Conservation (phyloP, 2,888 invertebrate species). For the Diarsia mendica region DNA sequence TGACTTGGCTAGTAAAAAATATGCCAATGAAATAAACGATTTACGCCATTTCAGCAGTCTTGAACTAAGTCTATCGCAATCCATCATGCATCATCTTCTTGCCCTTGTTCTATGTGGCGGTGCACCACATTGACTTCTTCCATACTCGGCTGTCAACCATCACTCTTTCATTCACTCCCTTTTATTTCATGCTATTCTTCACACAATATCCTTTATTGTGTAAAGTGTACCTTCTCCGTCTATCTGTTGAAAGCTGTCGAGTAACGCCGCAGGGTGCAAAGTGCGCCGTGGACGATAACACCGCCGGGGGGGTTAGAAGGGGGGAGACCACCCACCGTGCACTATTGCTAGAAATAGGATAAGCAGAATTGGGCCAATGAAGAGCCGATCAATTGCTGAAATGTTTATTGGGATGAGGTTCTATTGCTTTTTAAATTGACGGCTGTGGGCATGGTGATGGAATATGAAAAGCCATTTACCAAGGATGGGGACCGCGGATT, state of each 20-base stretch:
- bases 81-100: not conserved
- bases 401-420: constrained; percentile 46
- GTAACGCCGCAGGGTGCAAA: constrained; percentile 58
- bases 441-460: not conserved
- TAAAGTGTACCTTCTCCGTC: constrained; percentile 29
- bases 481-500: not conserved
- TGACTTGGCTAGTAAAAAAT: not conserved
- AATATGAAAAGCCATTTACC: constrained; percentile 12
- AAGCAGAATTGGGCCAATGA: constrained; percentile 61
- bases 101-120: not conserved
- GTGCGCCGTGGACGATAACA: constrained; percentile 54
- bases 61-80: not conserved
- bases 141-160: not conserved
- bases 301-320: constrained; percentile 18
- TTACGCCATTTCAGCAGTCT: not conserved
- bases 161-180: not conserved
- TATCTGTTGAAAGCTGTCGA: not conserved
- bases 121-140: not conserved
- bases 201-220: not conserved
- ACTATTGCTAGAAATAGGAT: constrained; percentile 59
- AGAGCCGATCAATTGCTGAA: constrained; percentile 48
- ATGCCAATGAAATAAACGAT: not conserved
- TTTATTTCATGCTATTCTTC: not conserved
- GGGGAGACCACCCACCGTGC: constrained; percentile 52
- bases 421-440: constrained; percentile 27